Evolutionary conservation across 2,113 vertebrate genomes (phyloP).

Genomic region (Ranitomeya variabilis): DNA sequence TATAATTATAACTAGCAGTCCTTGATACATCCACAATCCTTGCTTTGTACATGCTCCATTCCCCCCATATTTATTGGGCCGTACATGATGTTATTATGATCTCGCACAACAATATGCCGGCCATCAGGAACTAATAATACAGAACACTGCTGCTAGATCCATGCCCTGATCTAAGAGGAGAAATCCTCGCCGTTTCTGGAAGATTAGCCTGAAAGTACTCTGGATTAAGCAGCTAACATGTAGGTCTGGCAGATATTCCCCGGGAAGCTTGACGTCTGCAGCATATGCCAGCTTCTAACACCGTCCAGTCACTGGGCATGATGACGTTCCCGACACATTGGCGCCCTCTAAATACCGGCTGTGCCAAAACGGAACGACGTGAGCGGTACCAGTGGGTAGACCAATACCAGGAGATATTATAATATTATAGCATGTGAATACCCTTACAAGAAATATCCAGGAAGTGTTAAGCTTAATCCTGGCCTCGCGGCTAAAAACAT

Average conservation of each 20-base stretch:
- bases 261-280: slow-evolving; percentile 61
- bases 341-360: too few species aligned
- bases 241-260: slow-evolving; percentile 62
- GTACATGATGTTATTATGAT: background rate
- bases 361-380: too few species aligned
- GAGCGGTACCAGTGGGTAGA: too few species aligned
- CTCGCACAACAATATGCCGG: background rate
- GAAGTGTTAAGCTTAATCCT: background rate
- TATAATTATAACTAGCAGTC: too few species aligned
- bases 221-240: slow-evolving; percentile 65
- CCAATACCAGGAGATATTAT: too few species aligned
- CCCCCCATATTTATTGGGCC: too few species aligned
- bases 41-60: background rate
- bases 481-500: background rate
- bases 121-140: background rate
- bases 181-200: slow-evolving; percentile 39
- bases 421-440: too few species aligned
- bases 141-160: background rate
- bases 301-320: background rate
- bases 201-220: slow-evolving; percentile 67
- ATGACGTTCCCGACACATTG: too few species aligned
- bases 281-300: slow-evolving; percentile 54
- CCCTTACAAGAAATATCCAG: background rate
- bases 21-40: background rate
- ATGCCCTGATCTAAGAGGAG: background rate